Evolutionary conservation across 2,113 vertebrate genomes (phyloP).

Genomic region (Leucoraja erinaceus): DNA sequence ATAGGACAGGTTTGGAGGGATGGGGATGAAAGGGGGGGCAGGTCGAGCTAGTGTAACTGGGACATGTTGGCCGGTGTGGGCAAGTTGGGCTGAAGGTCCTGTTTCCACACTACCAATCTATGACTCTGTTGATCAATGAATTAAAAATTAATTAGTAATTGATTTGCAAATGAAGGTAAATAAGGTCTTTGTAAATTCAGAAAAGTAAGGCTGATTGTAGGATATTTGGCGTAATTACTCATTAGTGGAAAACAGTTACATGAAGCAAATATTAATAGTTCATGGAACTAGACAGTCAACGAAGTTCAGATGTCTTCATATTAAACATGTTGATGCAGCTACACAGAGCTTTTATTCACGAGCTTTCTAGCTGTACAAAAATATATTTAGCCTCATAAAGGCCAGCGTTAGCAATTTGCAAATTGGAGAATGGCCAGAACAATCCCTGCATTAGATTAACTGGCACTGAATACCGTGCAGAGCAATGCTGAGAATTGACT

Average conservation of each 20-base stretch:
- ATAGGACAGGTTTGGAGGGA: too few relatives aligned
- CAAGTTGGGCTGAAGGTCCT: too few relatives aligned
- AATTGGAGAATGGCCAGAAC: conserved; percentile 20
- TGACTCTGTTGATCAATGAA: neutral
- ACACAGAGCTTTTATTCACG: neutral
- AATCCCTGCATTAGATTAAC: neutral
- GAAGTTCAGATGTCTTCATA: neutral
- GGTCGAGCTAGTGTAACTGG: neutral
- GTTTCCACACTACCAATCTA: too few relatives aligned
- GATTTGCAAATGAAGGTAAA: neutral
- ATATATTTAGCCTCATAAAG: conserved; percentile 29
- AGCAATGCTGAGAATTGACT: neutral
- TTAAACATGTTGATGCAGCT: neutral
- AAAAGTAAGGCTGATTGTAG: neutral
- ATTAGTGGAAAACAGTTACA: neutral
- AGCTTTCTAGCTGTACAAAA: neutral
- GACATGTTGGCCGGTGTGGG: too few relatives aligned
- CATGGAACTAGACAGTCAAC: neutral
- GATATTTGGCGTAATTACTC: neutral
- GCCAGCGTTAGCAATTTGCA: neutral
- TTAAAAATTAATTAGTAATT: neutral
- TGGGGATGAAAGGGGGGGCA: too few relatives aligned
- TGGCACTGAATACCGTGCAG: neutral
- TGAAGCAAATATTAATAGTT: neutral
- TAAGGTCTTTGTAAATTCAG: neutral